Conservation (phyloP, 2,113 vertebrate genomes). For the Pollachius pollachius region DNA sequence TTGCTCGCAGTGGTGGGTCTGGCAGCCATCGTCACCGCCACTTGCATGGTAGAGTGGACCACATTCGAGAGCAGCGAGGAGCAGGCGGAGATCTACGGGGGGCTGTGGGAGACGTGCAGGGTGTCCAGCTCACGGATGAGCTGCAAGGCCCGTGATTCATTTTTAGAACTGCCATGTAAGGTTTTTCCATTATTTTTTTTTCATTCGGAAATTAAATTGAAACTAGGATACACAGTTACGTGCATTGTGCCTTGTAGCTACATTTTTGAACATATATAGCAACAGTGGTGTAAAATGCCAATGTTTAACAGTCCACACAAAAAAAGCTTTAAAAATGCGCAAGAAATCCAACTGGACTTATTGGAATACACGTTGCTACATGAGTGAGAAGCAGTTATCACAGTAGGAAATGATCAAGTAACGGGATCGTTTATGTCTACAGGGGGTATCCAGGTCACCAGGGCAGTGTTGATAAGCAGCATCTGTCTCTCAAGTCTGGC, state of each 20-base stretch:
- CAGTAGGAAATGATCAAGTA: background rate
- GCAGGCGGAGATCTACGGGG: slow-evolving; percentile 75
- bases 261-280: too few species aligned
- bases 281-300: too few species aligned
- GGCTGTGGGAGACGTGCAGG: slow-evolving; percentile 87
- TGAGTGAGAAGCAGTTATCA: too few species aligned
- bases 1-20: slow-evolving; percentile 80
- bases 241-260: too few species aligned
- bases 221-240: too few species aligned
- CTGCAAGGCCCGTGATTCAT: slow-evolving; percentile 79
- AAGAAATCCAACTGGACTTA: too few species aligned
- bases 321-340: too few species aligned
- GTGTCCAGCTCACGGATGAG: slow-evolving; percentile 75
- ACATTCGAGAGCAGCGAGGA: slow-evolving; percentile 75
- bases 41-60: slow-evolving; percentile 87
- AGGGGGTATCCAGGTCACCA: slow-evolving; percentile 82
- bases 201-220: too few species aligned
- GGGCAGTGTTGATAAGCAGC: slow-evolving; percentile 83
- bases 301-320: too few species aligned
- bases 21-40: slow-evolving; percentile 74
- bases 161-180: slow-evolving; percentile 70
- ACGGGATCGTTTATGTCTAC: background rate
- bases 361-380: too few species aligned
- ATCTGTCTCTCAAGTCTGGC: slow-evolving; percentile 80
- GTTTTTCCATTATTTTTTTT: too few species aligned